These are phyloP conservation scores for Cryptocephalus moraei DNA, from an alignment of 2,888 invertebrate species.

Conservation along the genomic window DNA sequence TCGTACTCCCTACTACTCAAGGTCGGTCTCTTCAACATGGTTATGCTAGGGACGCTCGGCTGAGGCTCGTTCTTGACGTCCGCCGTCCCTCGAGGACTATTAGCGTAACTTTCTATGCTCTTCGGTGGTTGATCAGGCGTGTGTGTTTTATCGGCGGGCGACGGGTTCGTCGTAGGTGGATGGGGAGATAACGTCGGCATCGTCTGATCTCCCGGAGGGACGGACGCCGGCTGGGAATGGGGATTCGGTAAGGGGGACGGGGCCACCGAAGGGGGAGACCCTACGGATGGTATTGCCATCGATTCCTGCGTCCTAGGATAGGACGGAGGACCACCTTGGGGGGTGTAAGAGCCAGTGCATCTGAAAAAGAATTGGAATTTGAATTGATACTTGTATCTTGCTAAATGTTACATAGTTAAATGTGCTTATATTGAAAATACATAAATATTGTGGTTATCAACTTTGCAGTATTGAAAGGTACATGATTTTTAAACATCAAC, in stretches of 20 bases:
- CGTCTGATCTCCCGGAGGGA: slow-evolving; percentile 52
- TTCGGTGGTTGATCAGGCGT: slow-evolving; percentile 16
- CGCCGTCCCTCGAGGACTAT: slow-evolving; percentile 10
- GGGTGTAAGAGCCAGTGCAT: slow-evolving; percentile 41
- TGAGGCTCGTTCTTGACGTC: slow-evolving; percentile 14
- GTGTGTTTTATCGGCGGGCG: slow-evolving; percentile 28
- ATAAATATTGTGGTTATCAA: too few species aligned
- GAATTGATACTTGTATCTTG: background rate
- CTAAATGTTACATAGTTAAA: background rate
- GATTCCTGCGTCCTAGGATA: slow-evolving; percentile 47
- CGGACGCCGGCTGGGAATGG: slow-evolving; percentile 57
- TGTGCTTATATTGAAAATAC: too few species aligned
- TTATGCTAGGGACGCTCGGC: slow-evolving; percentile 2
- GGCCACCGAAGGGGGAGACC: slow-evolving; percentile 48
- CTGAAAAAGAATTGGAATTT: slow-evolving; percentile 19
- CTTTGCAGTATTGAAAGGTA: too few species aligned
- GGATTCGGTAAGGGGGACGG: slow-evolving; percentile 60
- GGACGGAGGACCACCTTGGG: slow-evolving; percentile 56
- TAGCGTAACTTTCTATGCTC: background rate
- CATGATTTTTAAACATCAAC: too few species aligned
- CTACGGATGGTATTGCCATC: slow-evolving; percentile 48
- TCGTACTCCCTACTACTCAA: slow-evolving; percentile 71
- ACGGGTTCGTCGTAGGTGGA: slow-evolving; percentile 42
- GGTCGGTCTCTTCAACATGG: slow-evolving; percentile 59
- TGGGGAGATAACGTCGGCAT: slow-evolving; percentile 68